Percentiles rank a stretch among this genome's conserved stretches.
Evolutionary conservation across 2,113 vertebrate species (phyloP).

Genomic region (Bubo bubo): DNA sequence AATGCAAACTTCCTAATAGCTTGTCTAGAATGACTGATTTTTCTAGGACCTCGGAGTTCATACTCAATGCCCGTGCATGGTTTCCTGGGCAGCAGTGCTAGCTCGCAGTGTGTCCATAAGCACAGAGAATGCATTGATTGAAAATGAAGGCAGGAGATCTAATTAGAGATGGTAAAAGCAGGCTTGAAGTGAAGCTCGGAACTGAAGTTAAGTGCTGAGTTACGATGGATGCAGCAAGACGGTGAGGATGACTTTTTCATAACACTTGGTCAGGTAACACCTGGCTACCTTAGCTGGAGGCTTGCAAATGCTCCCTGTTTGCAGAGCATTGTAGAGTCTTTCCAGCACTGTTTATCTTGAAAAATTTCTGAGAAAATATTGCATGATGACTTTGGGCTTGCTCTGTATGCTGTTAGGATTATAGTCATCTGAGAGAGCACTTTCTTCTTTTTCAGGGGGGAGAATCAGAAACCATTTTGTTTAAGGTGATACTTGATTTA

Average conservation of each 20-base stretch:
- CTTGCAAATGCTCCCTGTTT: neutral
- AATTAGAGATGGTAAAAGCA: neutral
- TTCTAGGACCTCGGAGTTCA: rapidly evolving
- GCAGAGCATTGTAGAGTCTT: neutral
- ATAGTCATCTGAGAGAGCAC: neutral
- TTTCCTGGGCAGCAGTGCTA: neutral
- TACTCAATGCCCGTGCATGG: rapidly evolving
- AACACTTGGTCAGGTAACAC: neutral
- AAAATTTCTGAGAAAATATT: neutral
- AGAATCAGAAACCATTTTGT: neutral
- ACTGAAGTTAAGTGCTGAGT: neutral
- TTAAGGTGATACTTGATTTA: neutral
- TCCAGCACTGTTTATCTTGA: neutral
- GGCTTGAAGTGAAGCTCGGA: neutral
- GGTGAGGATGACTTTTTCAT: neutral
- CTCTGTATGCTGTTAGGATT: neutral
- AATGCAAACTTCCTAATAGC: neutral
- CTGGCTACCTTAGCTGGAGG: neutral
- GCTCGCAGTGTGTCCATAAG: rapidly evolving
- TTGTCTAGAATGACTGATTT: neutral
- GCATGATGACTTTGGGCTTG: neutral
- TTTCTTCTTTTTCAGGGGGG: neutral
- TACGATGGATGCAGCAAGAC: neutral
- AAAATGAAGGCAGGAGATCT: neutral
- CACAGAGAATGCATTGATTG: neutral